Conservation (phyloP, 2,113 vertebrate species). For the Lichenostomus cassidix region DNA sequence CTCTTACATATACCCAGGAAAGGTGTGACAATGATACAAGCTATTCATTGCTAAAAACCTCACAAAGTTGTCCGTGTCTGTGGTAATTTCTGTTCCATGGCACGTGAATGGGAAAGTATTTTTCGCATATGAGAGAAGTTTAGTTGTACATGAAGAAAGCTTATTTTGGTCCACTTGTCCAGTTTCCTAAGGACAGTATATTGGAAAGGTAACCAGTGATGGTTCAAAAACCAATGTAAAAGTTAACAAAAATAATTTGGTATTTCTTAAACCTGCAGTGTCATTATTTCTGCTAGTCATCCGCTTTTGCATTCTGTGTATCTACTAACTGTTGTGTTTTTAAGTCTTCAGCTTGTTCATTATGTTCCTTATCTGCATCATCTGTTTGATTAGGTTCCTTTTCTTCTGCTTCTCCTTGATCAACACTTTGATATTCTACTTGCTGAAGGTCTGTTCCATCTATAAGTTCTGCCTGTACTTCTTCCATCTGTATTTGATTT, state of each 20-base stretch:
- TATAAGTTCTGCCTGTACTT: slow-evolving; percentile 78
- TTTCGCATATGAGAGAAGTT: slow-evolving; percentile 35
- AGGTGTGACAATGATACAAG: slow-evolving; percentile 49
- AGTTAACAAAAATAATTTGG: slow-evolving; percentile 66
- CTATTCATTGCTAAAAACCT: slow-evolving; percentile 60
- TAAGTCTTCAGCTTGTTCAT: slow-evolving; percentile 47
- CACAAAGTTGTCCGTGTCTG: slow-evolving; percentile 22
- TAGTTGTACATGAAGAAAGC: slow-evolving; percentile 55
- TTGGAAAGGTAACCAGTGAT: neutral
- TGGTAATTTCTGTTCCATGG: slow-evolving; percentile 43
- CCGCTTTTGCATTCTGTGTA: slow-evolving; percentile 26
- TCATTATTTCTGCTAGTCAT: slow-evolving; percentile 44
- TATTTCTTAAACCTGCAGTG: slow-evolving; percentile 49
- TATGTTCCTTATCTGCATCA: slow-evolving; percentile 23
- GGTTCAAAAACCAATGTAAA: slow-evolving; percentile 56
- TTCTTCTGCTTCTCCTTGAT: slow-evolving; percentile 62
- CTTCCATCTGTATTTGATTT: slow-evolving; percentile 81
- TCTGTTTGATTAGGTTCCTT: slow-evolving; percentile 21
- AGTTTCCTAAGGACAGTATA: slow-evolving; percentile 44
- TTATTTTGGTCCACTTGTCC: slow-evolving; percentile 75
- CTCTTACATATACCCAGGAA: slow-evolving; percentile 28
- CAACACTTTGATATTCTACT: slow-evolving; percentile 64
- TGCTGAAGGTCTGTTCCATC: slow-evolving; percentile 72
- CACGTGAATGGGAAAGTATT: neutral
- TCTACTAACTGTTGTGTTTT: slow-evolving; percentile 47